Base-by-base conservation (phyloP, 2,888 invertebrate genomes). In the Synergus umbraculus region DNA sequence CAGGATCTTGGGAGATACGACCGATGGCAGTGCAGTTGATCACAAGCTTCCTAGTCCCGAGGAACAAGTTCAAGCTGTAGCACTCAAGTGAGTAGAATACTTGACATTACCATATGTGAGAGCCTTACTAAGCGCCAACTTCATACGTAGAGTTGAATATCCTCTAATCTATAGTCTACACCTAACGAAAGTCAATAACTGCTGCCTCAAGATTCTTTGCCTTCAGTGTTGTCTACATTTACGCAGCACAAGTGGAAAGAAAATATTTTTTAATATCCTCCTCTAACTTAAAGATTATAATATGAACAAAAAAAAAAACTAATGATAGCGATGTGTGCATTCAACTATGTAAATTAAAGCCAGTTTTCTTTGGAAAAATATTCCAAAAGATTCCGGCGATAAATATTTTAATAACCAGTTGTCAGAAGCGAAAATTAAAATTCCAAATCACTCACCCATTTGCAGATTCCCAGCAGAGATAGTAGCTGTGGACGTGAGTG, bases 401-500 rank as follows among this genome's bases (percentile, higher is more conserved):
- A 18, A n/a, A 58, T 58, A 18, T 58, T 63, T 29, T 29, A 13
- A 29, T 63, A 29, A 63, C 5, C 22, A 22, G 63, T 18, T 29
- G 8, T 5, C 22, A 15, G 15, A 22, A 73, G 15, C 2, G 4
- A 5, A 29, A 29, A 73, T 58, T n/a, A 37, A 37, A 58, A 37
- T 18, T 73, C 9, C 37, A n/a, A 49, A 37, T 58, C 10, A 37
- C 15, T 73, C 10, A 15, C 15, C 49, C 0, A 46, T 49, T 49
- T 76, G 67, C 93, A 97, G 97, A 94, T 98, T 97, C 93, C 97
- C 97, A 78, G 96, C 97, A 85, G 96, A 97, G 94, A 93, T 98
- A 84, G 96, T 98, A 82, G 95, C 96, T 82, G 97, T 98, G 88
- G 98, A 98, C 93, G 96, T 97, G 78, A 96, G 97, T 83, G 98